Evolutionary conservation across 2,888 invertebrate species (phyloP).

Genomic region (Rhamnusium bicolor): DNA sequence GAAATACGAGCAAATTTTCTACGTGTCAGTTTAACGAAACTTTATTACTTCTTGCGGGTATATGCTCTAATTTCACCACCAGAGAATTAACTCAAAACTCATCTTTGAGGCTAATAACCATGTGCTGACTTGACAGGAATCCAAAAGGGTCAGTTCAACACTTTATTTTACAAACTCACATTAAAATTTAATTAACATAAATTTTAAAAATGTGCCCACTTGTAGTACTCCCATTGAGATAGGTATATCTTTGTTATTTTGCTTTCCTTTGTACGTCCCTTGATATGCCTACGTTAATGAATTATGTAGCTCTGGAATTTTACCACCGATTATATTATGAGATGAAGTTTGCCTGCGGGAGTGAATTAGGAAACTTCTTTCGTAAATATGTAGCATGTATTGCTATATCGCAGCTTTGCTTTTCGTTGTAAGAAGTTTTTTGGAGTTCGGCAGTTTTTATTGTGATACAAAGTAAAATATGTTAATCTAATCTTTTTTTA

Average conservation of each 20-base stretch:
- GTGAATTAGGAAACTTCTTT: background rate
- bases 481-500: background rate
- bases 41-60: slow-evolving; percentile 54
- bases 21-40: slow-evolving; percentile 56
- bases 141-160: background rate
- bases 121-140: background rate
- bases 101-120: slow-evolving; percentile 12
- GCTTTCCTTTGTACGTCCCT: background rate
- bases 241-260: too few relatives aligned
- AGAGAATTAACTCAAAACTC: slow-evolving; percentile 38
- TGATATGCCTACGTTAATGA: too few relatives aligned
- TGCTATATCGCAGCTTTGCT: background rate
- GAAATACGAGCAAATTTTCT: slow-evolving; percentile 39
- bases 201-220: background rate
- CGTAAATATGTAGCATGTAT: background rate
- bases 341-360: background rate
- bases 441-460: background rate
- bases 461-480: background rate
- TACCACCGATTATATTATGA: too few relatives aligned
- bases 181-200: background rate
- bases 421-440: background rate
- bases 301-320: too few relatives aligned
- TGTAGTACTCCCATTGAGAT: background rate
- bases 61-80: slow-evolving; percentile 42
- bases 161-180: background rate